Base-by-base conservation (phyloP, 2,797 vertebrate species). In the Diplodus sargus region DNA sequence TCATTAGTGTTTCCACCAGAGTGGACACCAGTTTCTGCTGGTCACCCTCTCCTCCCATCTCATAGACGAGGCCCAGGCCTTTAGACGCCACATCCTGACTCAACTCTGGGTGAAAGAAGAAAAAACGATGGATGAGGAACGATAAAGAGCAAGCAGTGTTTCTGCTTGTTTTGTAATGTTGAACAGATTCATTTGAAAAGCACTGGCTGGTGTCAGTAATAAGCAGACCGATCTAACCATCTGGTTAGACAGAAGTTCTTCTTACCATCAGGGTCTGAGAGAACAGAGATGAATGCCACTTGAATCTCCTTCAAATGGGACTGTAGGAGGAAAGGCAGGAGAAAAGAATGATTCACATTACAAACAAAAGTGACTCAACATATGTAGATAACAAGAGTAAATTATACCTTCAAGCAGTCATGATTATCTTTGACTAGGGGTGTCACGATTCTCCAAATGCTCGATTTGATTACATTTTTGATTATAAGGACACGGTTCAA, bases 81-180 rank as follows among this genome's bases (percentile, higher is more conserved):
- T 99, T 99, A 20, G 98, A 99, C 18, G 98, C 97, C 91, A 97
- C 97, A 77, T 99, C 98, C 89, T 99, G 98, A 92, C 98, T 99
- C 88, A 99, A 93, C 78, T 99, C 98, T 99, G 90, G 80, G 86
- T 57, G 30, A 85, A 60, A 89, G 6, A 74, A 53, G 57, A 61
- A 67, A 48, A 0, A 59, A 9, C 17, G 25, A 17, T 14, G 3
- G 4, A 70, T 48, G 22, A 76, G 45, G 20, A 28, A n/a, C 1
- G 15, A 76, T 8, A 69, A 13, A n/a, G 5, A 25, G 22, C 4
- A 45, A 52, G 18, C 0, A 4, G 9, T 30, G 25, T 13, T 10
- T 2, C 2, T 34, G 22, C 52, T 53, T 17, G 5, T 59, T 68
- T 43, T 74, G 45, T 42, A 11, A 52, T 42, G 25, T 10, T 67